Base-by-base conservation (phyloP, 2,113 vertebrate genomes). In the Passer domesticus region DNA sequence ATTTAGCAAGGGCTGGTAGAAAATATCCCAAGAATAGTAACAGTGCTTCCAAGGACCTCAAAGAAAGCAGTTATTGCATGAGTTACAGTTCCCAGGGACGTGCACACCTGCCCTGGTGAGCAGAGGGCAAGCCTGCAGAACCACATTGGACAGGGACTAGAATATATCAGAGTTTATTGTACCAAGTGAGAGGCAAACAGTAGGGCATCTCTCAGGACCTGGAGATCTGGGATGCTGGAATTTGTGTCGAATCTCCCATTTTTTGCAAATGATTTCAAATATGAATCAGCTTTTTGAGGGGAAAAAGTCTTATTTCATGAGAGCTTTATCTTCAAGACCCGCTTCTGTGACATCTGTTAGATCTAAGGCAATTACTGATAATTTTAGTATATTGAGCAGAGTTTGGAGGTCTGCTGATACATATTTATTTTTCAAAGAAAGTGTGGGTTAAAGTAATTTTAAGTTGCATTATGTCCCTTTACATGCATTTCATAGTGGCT, bases 1-100 rank as follows among this genome's bases (percentile, higher is more conserved):
- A 80, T 89, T 94, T 94, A 94, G 82, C 46, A 87, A 73, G n/a
- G 53, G 81, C 77, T 95, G 81, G 87, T 70, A 73, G 87, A 92
- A 92, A 92, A 82, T 82, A 84, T 70, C 92, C 83, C 81, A 89
- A 77, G 91, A 94, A 87, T 69, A 94, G 94, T 76, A 79, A 83
- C 81, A 80, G 55, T 19, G 5, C 63, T 94, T 91, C 62, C 82
- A 92, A 92, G 59, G 80, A 43, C 30, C 85, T 87, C 11, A 9
- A 13, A 82, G 67, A 31, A 90, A 21, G 5, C 50, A 49, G 56
- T 90, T 87, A 64, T 21, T 59, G 33, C 39, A 15, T 37, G 85
- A 92, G 49, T 82, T 92, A 87, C 49, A 11, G 62, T n/a, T 91
- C 81, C 88, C 77, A 35, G 3, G 44, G 80, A 75, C 8, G 2